These are phyloP conservation scores for Clavelina lepadiformis DNA, from an alignment of 23 tunicate genomes.

Conservation along the genomic window DNA sequence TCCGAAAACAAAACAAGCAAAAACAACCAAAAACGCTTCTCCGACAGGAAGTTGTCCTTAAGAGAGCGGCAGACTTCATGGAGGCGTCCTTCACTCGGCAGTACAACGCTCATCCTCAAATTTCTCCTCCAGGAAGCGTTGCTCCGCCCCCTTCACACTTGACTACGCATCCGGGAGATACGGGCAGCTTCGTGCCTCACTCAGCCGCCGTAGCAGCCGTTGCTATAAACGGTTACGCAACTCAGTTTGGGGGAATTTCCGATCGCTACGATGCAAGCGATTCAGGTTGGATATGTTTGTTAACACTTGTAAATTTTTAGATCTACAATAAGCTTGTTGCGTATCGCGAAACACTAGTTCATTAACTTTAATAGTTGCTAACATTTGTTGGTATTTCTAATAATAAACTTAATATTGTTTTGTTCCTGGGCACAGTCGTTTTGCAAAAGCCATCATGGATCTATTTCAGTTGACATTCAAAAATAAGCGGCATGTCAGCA, in stretches of 20 bases:
- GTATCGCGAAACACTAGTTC: not conserved
- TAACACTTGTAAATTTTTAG: too few species aligned
- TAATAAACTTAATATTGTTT: too few species aligned
- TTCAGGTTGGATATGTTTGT: slow-evolving; percentile 85
- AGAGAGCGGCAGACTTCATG: slow-evolving; percentile 83
- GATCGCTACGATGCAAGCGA: slow-evolving; percentile 67
- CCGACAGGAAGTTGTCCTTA: slow-evolving; percentile 83
- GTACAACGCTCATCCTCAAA: slow-evolving; percentile 46
- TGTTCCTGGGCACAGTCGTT: too few species aligned
- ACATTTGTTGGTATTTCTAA: too few species aligned
- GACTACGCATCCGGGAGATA: slow-evolving; percentile 15
- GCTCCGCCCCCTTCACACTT: slow-evolving; percentile 53
- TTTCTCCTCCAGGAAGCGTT: slow-evolving; percentile 17
- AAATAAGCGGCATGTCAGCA: too few species aligned
- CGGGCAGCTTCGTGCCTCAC: slow-evolving; percentile 28
- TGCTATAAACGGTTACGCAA: slow-evolving; percentile 49
- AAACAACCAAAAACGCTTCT: not conserved
- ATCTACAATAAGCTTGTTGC: not conserved
- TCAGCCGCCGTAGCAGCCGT: slow-evolving; percentile 40
- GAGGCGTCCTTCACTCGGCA: slow-evolving; percentile 51
- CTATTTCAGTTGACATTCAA: too few species aligned
- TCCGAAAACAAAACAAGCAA: not conserved
- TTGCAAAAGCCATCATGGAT: too few species aligned
- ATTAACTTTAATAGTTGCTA: too few species aligned
- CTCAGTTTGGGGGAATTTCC: slow-evolving; percentile 18